phyloP scores from a whole-genome alignment of 2,113 vertebrate genomes.

The Phylloscopus trochilus region DNA sequence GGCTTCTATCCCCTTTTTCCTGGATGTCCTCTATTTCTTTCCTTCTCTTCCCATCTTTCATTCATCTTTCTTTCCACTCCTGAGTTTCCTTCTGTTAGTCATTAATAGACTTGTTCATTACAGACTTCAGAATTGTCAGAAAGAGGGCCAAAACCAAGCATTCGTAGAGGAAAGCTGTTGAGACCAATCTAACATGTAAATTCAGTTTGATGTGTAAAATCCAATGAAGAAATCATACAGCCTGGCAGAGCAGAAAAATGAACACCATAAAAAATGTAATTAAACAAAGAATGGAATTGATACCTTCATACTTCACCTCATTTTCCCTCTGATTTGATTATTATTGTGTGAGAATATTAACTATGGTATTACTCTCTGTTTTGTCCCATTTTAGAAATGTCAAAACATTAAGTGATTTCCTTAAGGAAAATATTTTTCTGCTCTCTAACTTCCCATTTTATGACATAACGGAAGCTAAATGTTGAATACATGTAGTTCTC shows the following conservation, averaged over 20 bases:
- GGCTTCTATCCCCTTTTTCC: not conserved
- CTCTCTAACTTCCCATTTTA: not conserved
- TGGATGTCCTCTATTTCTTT: not conserved
- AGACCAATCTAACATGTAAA: not conserved
- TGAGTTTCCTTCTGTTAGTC: not conserved
- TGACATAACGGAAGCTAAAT: constrained; percentile 22
- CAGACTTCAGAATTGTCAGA: not conserved
- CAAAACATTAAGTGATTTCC: constrained; percentile 44
- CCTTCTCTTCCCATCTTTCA: not conserved
- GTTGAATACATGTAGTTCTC: not conserved
- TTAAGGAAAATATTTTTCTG: constrained; percentile 2
- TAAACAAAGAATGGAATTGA: not conserved
- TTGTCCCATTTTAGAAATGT: constrained; percentile 46
- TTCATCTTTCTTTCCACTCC: not conserved
- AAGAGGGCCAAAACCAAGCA: not conserved
- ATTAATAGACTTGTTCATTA: not conserved
- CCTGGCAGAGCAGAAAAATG: too few species aligned
- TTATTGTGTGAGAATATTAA: constrained; percentile 30
- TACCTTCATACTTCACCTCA: constrained; percentile 32
- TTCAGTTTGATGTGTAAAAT: not conserved
- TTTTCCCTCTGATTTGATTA: constrained; percentile 32
- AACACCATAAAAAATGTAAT: not conserved
- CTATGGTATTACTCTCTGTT: not conserved
- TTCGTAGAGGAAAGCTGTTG: not conserved
- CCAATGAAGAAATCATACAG: not conserved